A percentile compares a stretch with the other conserved stretches of the same genome.
Conservation (phyloP, 2,113 vertebrate genomes). For the Himantopus leucocephalus region DNA sequence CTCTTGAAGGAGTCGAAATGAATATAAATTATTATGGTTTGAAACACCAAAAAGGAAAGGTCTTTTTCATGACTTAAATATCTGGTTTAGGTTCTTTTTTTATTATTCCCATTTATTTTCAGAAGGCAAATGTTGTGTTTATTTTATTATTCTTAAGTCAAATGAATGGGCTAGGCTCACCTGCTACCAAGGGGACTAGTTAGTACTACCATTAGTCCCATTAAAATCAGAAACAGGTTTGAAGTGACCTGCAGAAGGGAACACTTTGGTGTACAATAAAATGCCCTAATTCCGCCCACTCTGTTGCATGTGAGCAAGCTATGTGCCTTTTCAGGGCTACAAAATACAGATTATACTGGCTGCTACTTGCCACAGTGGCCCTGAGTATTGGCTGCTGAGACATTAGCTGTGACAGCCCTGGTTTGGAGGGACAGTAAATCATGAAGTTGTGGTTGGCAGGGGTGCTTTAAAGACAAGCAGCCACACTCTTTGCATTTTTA, state of each 20-base stretch:
- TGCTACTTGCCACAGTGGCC: background rate
- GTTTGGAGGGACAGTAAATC: background rate
- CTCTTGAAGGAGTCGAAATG: background rate
- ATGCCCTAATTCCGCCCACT: fast-evolving
- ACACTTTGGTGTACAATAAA: background rate
- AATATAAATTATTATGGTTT: background rate
- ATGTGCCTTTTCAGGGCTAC: background rate
- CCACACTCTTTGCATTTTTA: background rate
- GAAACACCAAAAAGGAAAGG: background rate
- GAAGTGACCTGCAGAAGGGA: background rate
- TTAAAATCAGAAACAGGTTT: background rate
- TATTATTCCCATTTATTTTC: background rate
- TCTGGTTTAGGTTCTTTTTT: background rate
- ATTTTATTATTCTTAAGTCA: background rate
- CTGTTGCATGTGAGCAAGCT: background rate
- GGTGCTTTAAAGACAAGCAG: background rate
- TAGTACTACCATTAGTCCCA: background rate
- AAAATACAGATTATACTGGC: background rate
- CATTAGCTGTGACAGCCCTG: fast-evolving
- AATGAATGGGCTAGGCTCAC: background rate
- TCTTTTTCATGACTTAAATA: background rate
- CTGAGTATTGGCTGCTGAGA: background rate
- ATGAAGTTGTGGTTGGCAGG: background rate
- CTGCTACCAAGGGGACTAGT: background rate
- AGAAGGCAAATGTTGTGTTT: background rate